phyloP scores from a whole-genome alignment of 2,113 vertebrate genomes.

The Saccopteryx bilineata region DNA sequence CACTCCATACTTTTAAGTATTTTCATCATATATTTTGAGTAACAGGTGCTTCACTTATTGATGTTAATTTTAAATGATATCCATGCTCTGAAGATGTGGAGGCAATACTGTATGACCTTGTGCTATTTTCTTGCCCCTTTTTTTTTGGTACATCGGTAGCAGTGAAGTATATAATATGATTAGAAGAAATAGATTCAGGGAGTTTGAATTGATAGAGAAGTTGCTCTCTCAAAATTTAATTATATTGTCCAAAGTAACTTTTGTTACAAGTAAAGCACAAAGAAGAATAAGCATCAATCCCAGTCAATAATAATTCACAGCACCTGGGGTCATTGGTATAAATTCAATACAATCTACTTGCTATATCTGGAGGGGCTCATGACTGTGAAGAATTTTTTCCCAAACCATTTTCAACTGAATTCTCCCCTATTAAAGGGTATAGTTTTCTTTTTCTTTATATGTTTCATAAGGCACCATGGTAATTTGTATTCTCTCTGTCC shows the following conservation, averaged over 20 bases:
- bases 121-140: neutral
- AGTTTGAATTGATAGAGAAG: neutral
- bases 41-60: neutral
- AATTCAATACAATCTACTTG: neutral
- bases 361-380: neutral
- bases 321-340: neutral
- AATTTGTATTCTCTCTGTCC: neutral
- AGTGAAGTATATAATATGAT: neutral
- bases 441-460: neutral
- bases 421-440: neutral
- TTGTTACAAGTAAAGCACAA: slow-evolving; percentile 25
- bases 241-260: neutral
- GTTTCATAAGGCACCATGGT: neutral
- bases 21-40: neutral
- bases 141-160: neutral
- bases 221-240: neutral
- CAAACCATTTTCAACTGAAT: neutral
- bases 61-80: slow-evolving; percentile 46
- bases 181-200: neutral
- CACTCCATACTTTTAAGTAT: neutral
- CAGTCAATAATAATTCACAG: neutral
- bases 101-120: neutral
- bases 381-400: neutral
- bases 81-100: neutral
- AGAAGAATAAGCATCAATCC: neutral